These are phyloP conservation scores for Neoniphon sammara DNA, from an alignment of 2,797 vertebrate genomes.

Conservation along the genomic window DNA sequence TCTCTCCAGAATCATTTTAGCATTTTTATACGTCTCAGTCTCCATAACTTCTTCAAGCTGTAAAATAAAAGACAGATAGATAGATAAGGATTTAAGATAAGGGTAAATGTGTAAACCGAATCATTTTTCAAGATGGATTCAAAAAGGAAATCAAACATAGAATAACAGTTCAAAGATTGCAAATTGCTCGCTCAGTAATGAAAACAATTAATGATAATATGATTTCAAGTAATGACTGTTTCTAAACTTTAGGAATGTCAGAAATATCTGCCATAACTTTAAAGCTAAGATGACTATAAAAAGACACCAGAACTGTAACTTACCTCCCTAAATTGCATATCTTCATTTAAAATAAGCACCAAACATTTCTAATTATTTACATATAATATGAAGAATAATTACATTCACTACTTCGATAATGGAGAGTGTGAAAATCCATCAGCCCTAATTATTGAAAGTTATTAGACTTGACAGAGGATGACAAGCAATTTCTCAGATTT, in stretches of 20 bases:
- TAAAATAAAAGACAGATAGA: constrained; percentile 27
- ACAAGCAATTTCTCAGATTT: constrained; percentile 99
- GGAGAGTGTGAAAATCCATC: constrained; percentile 99
- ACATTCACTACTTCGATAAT: constrained; percentile 99
- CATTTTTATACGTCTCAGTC: constrained; percentile 98
- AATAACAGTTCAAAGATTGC: not conserved
- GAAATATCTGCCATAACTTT: constrained; percentile 38
- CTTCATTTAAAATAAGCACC: constrained; percentile 89
- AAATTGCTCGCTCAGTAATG: constrained; percentile 10
- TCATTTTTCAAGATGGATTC: constrained; percentile 7
- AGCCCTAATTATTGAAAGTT: constrained; percentile 99
- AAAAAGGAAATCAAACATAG: constrained; percentile 5
- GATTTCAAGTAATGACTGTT: constrained; percentile 11
- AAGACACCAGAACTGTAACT: constrained; percentile 18
- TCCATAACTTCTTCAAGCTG: constrained; percentile 99
- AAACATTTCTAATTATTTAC: constrained; percentile 97
- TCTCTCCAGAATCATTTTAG: constrained; percentile 98
- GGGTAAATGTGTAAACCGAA: not conserved
- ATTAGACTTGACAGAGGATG: constrained; percentile 99
- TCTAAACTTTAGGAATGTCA: not conserved
- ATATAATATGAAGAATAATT: constrained; percentile 99
- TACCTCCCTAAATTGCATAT: constrained; percentile 61
- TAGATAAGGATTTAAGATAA: not conserved
- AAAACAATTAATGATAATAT: constrained; percentile 35
- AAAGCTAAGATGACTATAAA: constrained; percentile 26